A percentile compares a stretch with the other conserved stretches of the same genome.
These are phyloP conservation scores for Hydrotaea diabolus DNA, from an alignment of 2,888 invertebrate genomes.

Conservation along the genomic window DNA sequence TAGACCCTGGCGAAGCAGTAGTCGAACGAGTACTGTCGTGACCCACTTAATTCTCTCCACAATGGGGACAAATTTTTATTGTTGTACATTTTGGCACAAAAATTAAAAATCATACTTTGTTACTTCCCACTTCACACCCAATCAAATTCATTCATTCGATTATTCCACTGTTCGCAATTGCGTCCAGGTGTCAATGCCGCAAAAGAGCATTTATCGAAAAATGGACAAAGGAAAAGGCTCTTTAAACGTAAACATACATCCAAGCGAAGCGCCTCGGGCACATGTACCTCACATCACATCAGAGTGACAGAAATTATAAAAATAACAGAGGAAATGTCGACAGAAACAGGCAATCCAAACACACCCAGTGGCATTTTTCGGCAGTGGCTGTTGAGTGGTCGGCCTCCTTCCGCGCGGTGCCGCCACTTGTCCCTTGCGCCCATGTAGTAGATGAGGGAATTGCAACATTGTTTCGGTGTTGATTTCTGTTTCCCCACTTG, in stretches of 20 bases:
- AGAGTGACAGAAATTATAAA: conserved; percentile 43
- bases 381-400: conserved; percentile 12
- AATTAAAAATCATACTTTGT: too few relatives aligned
- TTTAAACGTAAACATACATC: conserved; percentile 16
- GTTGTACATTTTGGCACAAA: too few relatives aligned
- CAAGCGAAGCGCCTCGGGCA: conserved; percentile 21
- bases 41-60: too few relatives aligned
- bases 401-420: background rate
- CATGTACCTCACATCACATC: conserved; percentile 33
- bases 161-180: conserved; percentile 44
- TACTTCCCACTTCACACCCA: background rate
- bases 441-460: background rate
- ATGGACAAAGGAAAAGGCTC: conserved; percentile 24
- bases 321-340: conserved; percentile 38
- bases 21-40: too few relatives aligned
- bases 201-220: conserved; percentile 49
- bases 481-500: background rate
- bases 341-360: conserved; percentile 55
- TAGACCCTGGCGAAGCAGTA: too few relatives aligned
- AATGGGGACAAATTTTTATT: too few relatives aligned
- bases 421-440: background rate
- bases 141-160: background rate
- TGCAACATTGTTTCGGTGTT: background rate
- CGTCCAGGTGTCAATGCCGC: conserved; percentile 61
- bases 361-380: conserved; percentile 48